Base-by-base conservation (phyloP, 2,113 vertebrate genomes). In the Prinia subflava region DNA sequence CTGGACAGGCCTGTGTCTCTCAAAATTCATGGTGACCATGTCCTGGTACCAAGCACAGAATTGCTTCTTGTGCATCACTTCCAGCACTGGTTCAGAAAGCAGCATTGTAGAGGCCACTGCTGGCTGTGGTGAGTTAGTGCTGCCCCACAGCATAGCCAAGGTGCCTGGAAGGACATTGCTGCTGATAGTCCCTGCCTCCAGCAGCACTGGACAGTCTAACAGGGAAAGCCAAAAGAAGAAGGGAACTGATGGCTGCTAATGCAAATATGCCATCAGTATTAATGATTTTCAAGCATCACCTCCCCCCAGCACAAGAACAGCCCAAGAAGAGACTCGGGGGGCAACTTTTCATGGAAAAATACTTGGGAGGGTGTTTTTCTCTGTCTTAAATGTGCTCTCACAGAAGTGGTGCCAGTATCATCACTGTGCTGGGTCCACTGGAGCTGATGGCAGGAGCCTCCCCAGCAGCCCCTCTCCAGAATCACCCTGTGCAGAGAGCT, bases 1-100 rank as follows among this genome's bases (percentile, higher is more conserved):
- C 70, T 85, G 28, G 41, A 20, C 49, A 80, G 10, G 12, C 7
- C 7, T 49, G 20, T 56, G 10, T 25, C 33, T 55, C 49, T 68
- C 8, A 11, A 46, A 83, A 69, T 18, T 73, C 3, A 0, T 19
- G 23, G 22, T 37, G 27, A 10, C 5, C 18, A 0, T 3, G 9
- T 37, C 30, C 41, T 80, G 55, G 11, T 79, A 69, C 9, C 55
- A 83, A 60, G 39, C 15, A 41, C 20, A 86, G 47, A 78, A 80
- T 15, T 52, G 5, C 10, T 50, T 82, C 21, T 47, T 44, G 17
- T 50, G 9, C 0, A 1, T 20, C 42, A 21, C 27, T 81, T 15
- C 10, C 0, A 2, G 17, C 5, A 3, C 7, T 82, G 25, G 20
- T 37, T 87, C 28, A 65, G 53, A 20, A 76, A 83, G 22, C 2